A percentile compares a stretch with the other conserved stretches of the same genome.
These are phyloP conservation scores for Channallabes apus DNA, from an alignment of 2,797 vertebrate genomes.

Conservation along the genomic window DNA sequence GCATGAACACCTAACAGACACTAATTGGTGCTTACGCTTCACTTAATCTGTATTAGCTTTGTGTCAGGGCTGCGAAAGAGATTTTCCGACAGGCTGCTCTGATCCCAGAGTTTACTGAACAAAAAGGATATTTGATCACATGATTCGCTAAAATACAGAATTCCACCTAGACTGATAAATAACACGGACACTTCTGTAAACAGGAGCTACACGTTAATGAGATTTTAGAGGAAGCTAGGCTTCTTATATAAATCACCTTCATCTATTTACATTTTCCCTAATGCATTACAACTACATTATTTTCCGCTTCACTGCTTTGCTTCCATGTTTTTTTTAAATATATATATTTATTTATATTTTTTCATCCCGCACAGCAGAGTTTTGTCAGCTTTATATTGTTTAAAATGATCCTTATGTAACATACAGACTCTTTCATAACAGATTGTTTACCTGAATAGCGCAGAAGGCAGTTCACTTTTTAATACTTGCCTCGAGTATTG, in stretches of 20 bases:
- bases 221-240: background rate
- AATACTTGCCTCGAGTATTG: background rate
- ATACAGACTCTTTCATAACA: background rate
- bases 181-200: background rate
- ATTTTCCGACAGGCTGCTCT: background rate
- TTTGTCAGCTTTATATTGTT: background rate
- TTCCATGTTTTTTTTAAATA: background rate
- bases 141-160: background rate
- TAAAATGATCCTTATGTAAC: constrained; percentile 6
- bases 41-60: background rate
- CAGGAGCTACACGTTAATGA: background rate
- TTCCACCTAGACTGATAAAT: background rate
- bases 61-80: background rate
- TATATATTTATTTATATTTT: background rate
- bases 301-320: background rate
- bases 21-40: background rate
- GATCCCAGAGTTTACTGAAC: background rate
- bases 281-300: background rate
- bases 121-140: background rate
- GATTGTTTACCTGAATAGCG: background rate
- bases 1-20: background rate
- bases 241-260: background rate
- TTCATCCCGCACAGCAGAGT: background rate
- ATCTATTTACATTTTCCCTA: background rate
- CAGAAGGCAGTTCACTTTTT: background rate